Base-by-base conservation (phyloP, 2,113 vertebrate species). In the Chloropsis hardwickii region DNA sequence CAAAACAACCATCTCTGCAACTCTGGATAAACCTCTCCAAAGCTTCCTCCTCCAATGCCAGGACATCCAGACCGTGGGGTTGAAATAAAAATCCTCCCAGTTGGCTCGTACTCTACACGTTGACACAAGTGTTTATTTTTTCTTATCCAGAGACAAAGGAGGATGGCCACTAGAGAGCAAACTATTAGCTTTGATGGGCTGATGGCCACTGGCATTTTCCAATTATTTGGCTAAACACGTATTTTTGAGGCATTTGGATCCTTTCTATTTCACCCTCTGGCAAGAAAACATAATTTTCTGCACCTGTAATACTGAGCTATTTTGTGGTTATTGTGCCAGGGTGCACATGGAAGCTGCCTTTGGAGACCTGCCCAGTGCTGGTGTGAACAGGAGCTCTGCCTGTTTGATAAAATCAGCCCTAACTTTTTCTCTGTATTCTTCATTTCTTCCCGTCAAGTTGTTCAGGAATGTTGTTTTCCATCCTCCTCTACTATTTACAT, bases 251-350 rank as follows among this genome's bases (percentile, higher is more conserved):
- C 17, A 28, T 11, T 58, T 57, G 3, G 5, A 48, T 57, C 14
- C 23, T 50, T 86, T 14, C 21, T 62, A 7, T 47, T 71, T 42
- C 33, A 51, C 11, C 31, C 8, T 50, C 42, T 7, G 31, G 31
- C n/a, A 57, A 56, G 31, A 67, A 94, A 95, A 24, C 12, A 25
- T 8, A 2, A 22, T 61, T 84, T 79, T 84, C 21, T 87, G 62
- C 31, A 60, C 50, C 9, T 3, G 0, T 47, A 51, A 44, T 21
- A 19, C 8, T 0, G 0, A 83, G 2, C 0, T 67, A 2, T 76
- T 84, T 72, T 76, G 53, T 71, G 19, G 4, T 53, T 56, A 11
- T 37, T 56, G 33, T 79, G 33, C 25, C 53, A 71, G 45, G 42
- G 33, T 40, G 14, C 14, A 71, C 27, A 50, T 14, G 42, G 27